Evolutionary conservation across 1,140 invertebrate genomes (phyloP).

Genomic region (Oryzaephilus surinamensis): DNA sequence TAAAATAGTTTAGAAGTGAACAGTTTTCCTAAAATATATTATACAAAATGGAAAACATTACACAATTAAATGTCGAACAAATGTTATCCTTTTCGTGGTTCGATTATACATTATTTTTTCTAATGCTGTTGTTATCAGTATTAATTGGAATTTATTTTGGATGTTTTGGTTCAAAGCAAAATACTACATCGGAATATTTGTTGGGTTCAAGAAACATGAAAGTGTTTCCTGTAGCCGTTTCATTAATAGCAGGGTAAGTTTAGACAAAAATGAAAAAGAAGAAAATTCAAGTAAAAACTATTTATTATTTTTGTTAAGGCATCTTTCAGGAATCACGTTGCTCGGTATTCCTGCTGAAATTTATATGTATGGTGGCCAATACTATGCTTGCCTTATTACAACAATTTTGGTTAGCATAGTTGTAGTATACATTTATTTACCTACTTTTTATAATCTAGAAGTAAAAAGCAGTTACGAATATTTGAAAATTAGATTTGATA

Average conservation of each 20-base stretch:
- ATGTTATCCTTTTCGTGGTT: constrained; percentile 23
- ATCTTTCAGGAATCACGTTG: constrained; percentile 68
- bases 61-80: no score
- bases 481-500: constrained; percentile 40
- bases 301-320: constrained; percentile 38
- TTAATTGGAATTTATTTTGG: constrained; percentile 69
- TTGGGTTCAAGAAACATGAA: constrained; percentile 68
- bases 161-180: constrained; percentile 58
- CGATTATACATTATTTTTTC: constrained; percentile 47
- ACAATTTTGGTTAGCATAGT: constrained; percentile 48
- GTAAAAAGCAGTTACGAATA: constrained; percentile 62
- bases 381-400: constrained; percentile 47
- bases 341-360: constrained; percentile 58
- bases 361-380: constrained; percentile 59
- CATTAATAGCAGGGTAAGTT: constrained; percentile 43
- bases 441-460: constrained; percentile 63
- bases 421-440: constrained; percentile 43
- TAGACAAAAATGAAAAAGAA: neutral
- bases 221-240: constrained; percentile 63
- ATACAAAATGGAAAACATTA: no score
- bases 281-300: neutral
- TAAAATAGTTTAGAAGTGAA: no score
- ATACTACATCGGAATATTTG: constrained; percentile 61
- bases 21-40: no score
- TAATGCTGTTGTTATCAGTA: constrained; percentile 52